Evolutionary conservation across 2,113 vertebrate genomes (phyloP), one percentile per base, ranked within the genome.

Genomic region (Girardinichthys multiradiatus): DNA sequence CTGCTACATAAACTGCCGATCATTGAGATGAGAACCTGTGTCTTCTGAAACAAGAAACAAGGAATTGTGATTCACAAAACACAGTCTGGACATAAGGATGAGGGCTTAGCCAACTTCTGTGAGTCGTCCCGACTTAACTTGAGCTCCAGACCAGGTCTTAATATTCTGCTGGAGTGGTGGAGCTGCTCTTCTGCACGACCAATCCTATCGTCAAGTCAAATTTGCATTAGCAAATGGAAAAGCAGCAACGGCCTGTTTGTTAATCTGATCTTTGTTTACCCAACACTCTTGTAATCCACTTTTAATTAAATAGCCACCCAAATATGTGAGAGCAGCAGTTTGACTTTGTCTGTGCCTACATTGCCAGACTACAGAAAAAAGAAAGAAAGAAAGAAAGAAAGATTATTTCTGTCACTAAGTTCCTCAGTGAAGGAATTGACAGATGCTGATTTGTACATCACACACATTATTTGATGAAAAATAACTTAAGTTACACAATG

Each of bases 261-360:
- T 97, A 97, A 98, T 98, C 97, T 97, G 96, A 98, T 97, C 95
- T 96, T 95, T 96, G 95, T 95, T 97, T 96, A 96, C 96, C 95
- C 96, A 95, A 93, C 94, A 94, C 93, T 94, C 94, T 93, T 89
- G 95, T 97, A 98, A 98, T 97, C 96, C 96, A 95, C 95, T 97
- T 98, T 97, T 98, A 98, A 98, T 99, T 98, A 98, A 98, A 98
- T 97, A 96, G 94, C 93, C 90, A 89, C 91, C 96, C 96, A 96
- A 97, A 97, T 95, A 95, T 95, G 94, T 94, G 90, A 94, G 94
- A 96, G 96, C 96, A 96, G 96, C 96, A 96, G 95, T 97, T 97
- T 97, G 96, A 97, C 95, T 97, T 97, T 97, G 96, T 95, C 95
- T 96, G 95, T 95, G 95, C 95, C 95, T 91, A 95, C 84, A 91